These are phyloP conservation scores for Galago senegalensis DNA, from an alignment of 2,797 vertebrate species.

Conservation along the genomic window DNA sequence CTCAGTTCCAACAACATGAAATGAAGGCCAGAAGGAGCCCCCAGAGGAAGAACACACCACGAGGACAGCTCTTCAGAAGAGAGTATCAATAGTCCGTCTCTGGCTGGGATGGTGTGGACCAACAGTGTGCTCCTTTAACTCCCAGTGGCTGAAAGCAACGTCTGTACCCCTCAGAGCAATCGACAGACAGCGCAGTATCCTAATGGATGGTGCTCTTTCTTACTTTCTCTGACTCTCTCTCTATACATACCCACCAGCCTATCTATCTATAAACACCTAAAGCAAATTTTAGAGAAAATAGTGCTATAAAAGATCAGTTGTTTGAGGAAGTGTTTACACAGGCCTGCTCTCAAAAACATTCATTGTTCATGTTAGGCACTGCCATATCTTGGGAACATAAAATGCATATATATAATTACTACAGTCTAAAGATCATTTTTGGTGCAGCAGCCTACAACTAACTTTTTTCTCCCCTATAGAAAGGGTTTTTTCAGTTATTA, in stretches of 20 bases:
- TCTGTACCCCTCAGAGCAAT: neutral
- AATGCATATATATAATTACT: neutral
- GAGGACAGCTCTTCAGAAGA: neutral
- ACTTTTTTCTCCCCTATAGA: neutral
- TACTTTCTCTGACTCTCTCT: too few species aligned
- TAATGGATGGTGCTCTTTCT: neutral
- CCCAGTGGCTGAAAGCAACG: neutral
- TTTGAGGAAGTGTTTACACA: slow-evolving; percentile 1
- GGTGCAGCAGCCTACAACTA: neutral
- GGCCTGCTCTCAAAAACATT: neutral
- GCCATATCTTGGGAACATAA: neutral
- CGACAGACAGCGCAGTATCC: neutral
- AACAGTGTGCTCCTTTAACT: neutral
- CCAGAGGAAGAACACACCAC: neutral
- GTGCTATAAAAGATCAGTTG: neutral
- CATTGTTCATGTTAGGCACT: neutral
- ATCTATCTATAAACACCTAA: neutral
- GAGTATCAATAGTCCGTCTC: neutral
- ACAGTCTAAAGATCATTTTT: neutral
- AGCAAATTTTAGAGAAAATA: neutral
- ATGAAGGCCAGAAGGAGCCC: neutral
- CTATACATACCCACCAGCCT: neutral
- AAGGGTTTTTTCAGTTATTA: slow-evolving; percentile 33
- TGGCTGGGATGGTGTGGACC: neutral
- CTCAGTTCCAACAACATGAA: neutral